phyloP scores from a whole-genome alignment of 35 echinoderm and acorn worm genomes.

The Ophiothrix spiculata region DNA sequence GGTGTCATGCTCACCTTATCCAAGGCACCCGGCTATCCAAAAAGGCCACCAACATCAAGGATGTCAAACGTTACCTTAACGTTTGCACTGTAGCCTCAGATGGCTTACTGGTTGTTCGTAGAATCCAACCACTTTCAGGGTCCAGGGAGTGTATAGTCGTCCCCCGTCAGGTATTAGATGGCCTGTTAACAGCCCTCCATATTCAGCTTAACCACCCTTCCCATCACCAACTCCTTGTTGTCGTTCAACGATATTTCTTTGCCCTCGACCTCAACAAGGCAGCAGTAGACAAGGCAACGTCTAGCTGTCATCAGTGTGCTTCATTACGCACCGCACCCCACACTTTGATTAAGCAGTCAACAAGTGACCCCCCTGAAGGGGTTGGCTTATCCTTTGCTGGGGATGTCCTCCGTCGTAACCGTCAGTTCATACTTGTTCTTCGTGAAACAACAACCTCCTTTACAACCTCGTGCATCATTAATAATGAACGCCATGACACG shows the following conservation, averaged over 20 bases:
- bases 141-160: conserved; percentile 22
- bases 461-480: no score
- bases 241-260: background rate
- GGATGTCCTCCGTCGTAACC: no score
- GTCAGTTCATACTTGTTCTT: no score
- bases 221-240: conserved; percentile 17
- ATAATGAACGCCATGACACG: no score
- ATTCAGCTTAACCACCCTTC: conserved; percentile 35
- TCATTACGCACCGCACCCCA: background rate
- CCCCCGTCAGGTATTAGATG: conserved; percentile 21
- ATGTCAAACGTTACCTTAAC: conserved; percentile 11
- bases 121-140: background rate
- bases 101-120: conserved; percentile 43
- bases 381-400: no score
- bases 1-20: background rate
- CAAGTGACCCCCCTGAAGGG: background rate
- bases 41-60: conserved; percentile 16
- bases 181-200: background rate
- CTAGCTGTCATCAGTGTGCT: background rate
- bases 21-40: conserved; percentile 1
- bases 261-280: background rate
- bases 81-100: conserved; percentile 14
- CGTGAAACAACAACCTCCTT: no score
- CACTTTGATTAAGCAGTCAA: background rate
- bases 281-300: background rate